Evolutionary conservation across 2,888 invertebrate species (phyloP), one percentile per base, ranked within the genome.

Genomic region (Perizoma affinitatum): DNA sequence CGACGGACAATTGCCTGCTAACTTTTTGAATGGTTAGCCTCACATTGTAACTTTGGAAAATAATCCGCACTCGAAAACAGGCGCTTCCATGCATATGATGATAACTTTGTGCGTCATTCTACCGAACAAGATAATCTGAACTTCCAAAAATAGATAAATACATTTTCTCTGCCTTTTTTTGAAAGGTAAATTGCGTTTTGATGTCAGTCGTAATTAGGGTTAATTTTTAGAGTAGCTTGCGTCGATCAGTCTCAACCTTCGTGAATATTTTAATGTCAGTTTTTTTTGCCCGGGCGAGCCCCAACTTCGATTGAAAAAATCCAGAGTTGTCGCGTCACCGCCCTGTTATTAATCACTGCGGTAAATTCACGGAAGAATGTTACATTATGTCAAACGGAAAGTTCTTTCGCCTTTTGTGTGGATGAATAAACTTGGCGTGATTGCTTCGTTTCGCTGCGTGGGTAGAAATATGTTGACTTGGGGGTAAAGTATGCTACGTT

Each of bases 221-320:
- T 46, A 54, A 22, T 55, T 61, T 57, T 55, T 50, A 2, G 50
- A 55, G 46, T 58, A 52, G 52, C 64, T 74, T 68, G 63, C 69
- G 71, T 78, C 71, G 68, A 74, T 73, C 62, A 62, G 9, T 42
- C 22, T 47, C 55, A 63, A 70, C 68, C 69, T 69, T 72, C 69
- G 65, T 82, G 79, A 82, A 83, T 82, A 83, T 80, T 82, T 82
- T 76, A 83, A 75, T 74, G 76, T 75, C 75, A 76, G 74, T 74
- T 78, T 79, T 80, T 74, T 22, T 22, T 70, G 68, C 68, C 66
- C 53, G 58, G 67, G 70, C 69, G 64, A 62, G 67, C 61, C 5
- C 68, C 67, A 78, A 80, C 78, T 76, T 78, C 73, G 78, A 81
- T 82, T 79, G 80, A 79, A 79, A 22, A 80, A 82, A 79, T 78